Base-by-base conservation (phyloP, 2,888 invertebrate species). In the Chironomus tentans region DNA sequence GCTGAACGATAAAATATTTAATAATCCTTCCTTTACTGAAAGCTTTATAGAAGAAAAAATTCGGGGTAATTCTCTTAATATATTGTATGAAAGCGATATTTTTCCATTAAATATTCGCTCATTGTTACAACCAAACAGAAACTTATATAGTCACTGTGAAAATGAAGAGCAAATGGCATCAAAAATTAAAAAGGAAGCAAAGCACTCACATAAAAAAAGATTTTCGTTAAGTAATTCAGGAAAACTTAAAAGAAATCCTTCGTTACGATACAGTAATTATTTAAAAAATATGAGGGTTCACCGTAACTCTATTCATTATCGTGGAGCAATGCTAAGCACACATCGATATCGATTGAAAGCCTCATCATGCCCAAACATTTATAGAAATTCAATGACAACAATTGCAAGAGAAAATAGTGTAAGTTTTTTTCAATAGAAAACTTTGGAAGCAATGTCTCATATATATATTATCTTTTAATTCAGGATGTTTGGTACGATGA, bases 311-410 rank as follows among this genome's bases (percentile, higher is more conserved):
- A 90, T 95, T 78, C 92, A 94, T 82, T 94, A 94, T 82, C 89
- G 94, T 69, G 93, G 93, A 65, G 94, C 94, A 4, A 91, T 94
- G 86, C 84, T 95, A 76, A 94, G 92, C 82, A 91, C 92, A 76
- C 91, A 91, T 80, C 89, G 92, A 78, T 95, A 95, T 82, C 87
- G 91, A 76, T 84, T 95, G 77, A 87, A 92, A 78, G 94, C 95
- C 0, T 94, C 93, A 2, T 95, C 95, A 68, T 96, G 96, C 82
- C 97, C 97, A 0, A 92, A 97, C 83, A 94, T 97, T 80, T 94
- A 90, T 81, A 88, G 92, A 79, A 93, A 93, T 81, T 94, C 93
- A n/a, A 93, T 94, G 92, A 91, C 92, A 70, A 92, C 93, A 3
- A 88, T 94, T 73, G 89, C 90, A 70, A 90, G 90, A 79, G 91